Evolutionary conservation across 2,113 vertebrate genomes (phyloP).

Genomic region (Aramus guarauna): DNA sequence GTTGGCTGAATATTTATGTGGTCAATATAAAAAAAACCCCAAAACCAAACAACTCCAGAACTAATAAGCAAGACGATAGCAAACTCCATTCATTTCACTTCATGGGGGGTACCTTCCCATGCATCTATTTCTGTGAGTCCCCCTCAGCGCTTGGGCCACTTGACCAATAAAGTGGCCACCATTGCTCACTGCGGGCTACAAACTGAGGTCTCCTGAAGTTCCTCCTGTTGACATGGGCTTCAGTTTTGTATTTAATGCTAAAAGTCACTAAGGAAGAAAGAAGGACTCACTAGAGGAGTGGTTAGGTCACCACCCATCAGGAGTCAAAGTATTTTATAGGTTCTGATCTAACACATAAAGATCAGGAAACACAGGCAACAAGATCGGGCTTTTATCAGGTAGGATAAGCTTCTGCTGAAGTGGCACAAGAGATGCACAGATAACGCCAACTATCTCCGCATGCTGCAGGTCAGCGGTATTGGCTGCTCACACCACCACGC

Average conservation of each 20-base stretch:
- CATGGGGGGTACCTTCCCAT: neutral
- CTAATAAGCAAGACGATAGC: neutral
- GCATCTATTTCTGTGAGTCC: no score
- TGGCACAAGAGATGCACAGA: neutral
- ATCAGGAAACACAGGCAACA: neutral
- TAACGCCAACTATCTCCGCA: rapidly evolving
- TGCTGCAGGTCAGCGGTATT: rapidly evolving
- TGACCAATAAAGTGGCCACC: neutral
- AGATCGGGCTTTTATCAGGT: neutral
- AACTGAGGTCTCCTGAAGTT: neutral
- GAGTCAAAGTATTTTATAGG: neutral
- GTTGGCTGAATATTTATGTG: neutral
- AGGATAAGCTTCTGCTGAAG: neutral
- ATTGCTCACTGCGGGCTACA: neutral
- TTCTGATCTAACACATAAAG: neutral
- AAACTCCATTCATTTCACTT: neutral
- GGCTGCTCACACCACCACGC: neutral
- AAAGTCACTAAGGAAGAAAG: neutral
- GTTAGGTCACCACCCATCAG: neutral
- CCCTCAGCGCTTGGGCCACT: rapidly evolving
- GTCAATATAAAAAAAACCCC: neutral
- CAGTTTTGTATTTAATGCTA: neutral
- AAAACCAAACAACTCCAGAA: neutral
- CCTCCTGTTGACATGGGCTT: no score
- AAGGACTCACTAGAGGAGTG: neutral